Evolutionary conservation across 2,113 vertebrate genomes (phyloP), one percentile per base, ranked within the genome.

Genomic region (Pyrgilauda ruficollis): DNA sequence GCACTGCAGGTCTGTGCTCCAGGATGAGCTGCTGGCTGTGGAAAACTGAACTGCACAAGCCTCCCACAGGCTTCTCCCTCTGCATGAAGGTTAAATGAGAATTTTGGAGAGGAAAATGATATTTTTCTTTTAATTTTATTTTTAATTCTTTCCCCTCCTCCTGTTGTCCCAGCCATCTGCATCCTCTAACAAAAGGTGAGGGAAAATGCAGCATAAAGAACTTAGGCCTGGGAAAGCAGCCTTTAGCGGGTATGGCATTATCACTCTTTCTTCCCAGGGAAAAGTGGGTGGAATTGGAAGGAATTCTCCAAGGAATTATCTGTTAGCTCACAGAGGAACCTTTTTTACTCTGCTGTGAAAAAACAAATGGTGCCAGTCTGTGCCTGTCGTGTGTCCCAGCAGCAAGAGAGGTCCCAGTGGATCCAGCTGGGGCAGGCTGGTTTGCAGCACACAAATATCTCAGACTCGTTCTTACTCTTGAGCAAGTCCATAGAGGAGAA

Each of bases 61-160:
- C 35, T 30, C 55, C 16, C 7, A 20, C 10, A 41, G 47, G 21
- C 28, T 63, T 88, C 52, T 81, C 33, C 10, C 30, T 35, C 13
- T 58, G 47, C 37, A 16, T 19, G 61, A 72, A 59, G 52, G 44
- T 52, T 28, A 72, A 68, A 41, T 24, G 49, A 91, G 21, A 87
- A 72, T 70, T 59, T 68, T 15, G n/a, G 27, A 28, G 35, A 63
- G 39, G 13, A 83, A 89, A 92, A 66, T 1, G 0, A 43, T 30
- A 0, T 18, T 24, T 67, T 49, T 27, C 1, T 79, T 72, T 44
- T 47, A 4, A 27, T 44, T 58, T 49, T 44, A 0, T 22, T 50
- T 17, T 19, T 1, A 4, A 1, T 26, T 30, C 35, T 27, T 3
- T 2, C 24, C 7, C 10, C 5, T 74, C 6, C 8, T 50, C 6